Base-by-base conservation (phyloP, 2,113 vertebrate genomes). In the Gila orcuttii region DNA sequence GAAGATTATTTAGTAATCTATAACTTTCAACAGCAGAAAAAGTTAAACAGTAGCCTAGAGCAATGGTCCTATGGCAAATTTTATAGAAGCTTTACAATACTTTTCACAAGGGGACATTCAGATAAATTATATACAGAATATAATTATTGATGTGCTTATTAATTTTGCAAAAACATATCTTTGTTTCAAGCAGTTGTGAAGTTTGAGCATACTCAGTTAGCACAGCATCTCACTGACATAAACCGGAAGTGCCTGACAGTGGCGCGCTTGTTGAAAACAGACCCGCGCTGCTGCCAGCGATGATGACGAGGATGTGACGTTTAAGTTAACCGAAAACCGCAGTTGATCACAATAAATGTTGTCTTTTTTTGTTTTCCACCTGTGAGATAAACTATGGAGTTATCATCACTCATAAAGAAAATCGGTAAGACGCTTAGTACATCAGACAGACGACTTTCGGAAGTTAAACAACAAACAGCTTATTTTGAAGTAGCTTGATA, bases 401-500 rank as follows among this genome's bases (percentile, higher is more conserved):
- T 96, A 77, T 93, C 95, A 0, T 33, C 93, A 0, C 91, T 97
- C 62, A 94, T 97, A 89, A 95, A 94, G 91, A 97, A 97, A 88
- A 94, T 96, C 68, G 96, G 97, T 97, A 92, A 93, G 69, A 81
- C 62, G 47, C 86, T 89, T 80, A 17, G 36, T 25, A 7, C 9
- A 11, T 23, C 21, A n/a, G 45, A 31, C 60, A 25, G 60, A 4
- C n/a, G 25, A 33, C 69, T n/a, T 50, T 57, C 12, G 39, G 83
- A 57, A 42, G 81, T 62, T 28, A 64, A 69, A 33, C n/a, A 83
- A 59, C 74, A 59, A 71, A 83, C 86, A 55, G 11, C 60, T 68
- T 23, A 3, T 64, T 2, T 33, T 62, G 74, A 23, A 3, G 85
- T 87, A 78, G 69, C 42, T 31, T 78, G 52, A 28, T 23, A 42